A percentile compares a stretch with the other conserved stretches of the same genome.
phyloP scores from a whole-genome alignment of 2,888 invertebrate species.

The Acanthosepion pharaonis region DNA sequence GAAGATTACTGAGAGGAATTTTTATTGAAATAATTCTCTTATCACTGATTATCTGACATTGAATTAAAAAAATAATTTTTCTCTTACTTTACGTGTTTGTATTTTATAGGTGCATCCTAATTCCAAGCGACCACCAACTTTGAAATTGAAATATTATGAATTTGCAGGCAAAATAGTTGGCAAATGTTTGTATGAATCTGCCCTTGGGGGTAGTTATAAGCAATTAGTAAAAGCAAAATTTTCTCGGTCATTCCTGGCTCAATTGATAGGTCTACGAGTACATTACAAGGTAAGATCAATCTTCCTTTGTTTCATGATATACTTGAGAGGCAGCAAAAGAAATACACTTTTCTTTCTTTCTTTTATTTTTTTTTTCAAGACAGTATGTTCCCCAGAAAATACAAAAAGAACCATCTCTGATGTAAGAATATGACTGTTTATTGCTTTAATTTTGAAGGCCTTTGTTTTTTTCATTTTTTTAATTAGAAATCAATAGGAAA shows the following conservation, averaged over 20 bases:
- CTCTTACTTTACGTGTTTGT: not conserved
- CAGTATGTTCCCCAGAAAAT: too few species aligned
- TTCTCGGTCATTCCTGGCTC: conserved; percentile 92
- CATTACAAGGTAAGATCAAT: conserved; percentile 86
- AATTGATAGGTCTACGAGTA: conserved; percentile 92
- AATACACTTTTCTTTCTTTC: not conserved
- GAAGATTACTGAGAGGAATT: too few species aligned
- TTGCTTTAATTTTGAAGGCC: too few species aligned
- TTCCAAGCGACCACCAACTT: conserved; percentile 80
- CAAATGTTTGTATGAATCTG: conserved; percentile 94
- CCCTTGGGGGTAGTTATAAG: conserved; percentile 89
- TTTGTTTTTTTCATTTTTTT: too few species aligned
- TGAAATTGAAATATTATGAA: conserved; percentile 91
- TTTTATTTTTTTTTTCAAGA: too few species aligned
- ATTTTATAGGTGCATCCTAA: conserved; percentile 84
- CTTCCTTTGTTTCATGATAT: not conserved
- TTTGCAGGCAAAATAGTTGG: conserved; percentile 93
- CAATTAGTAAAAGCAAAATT: conserved; percentile 92
- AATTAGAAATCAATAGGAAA: too few species aligned
- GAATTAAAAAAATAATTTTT: not conserved
- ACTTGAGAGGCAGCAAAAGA: not conserved
- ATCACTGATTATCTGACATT: not conserved
- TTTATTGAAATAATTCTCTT: too few species aligned
- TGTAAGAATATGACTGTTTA: too few species aligned
- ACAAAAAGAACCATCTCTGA: too few species aligned